These are phyloP conservation scores for Heliconius aoede DNA, from an alignment of 2,888 invertebrate species.

Conservation along the genomic window DNA sequence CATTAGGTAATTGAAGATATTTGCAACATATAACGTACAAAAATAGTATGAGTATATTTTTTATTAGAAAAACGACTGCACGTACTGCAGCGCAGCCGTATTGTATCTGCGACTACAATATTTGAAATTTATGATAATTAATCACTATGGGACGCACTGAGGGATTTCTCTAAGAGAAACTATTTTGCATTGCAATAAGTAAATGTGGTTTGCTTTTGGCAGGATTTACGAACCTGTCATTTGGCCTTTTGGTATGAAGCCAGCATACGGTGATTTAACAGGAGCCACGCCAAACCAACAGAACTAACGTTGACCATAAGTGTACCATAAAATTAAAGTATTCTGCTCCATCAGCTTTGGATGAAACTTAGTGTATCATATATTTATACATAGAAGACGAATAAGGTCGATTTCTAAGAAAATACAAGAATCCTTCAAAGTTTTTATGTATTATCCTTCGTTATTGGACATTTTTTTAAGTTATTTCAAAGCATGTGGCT, in stretches of 20 bases:
- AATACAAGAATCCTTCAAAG: no score
- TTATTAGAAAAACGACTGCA: background rate
- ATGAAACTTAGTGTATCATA: background rate
- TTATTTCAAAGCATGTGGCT: background rate
- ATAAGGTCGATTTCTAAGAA: no score
- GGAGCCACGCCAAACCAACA: slow-evolving; percentile 14
- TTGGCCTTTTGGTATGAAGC: slow-evolving; percentile 21
- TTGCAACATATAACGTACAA: background rate
- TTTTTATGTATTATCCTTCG: background rate
- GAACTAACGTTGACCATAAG: slow-evolving; percentile 7
- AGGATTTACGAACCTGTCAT: slow-evolving; percentile 18
- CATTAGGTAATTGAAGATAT: background rate
- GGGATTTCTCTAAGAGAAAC: background rate
- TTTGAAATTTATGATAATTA: background rate
- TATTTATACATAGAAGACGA: background rate
- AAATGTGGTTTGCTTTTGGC: slow-evolving; percentile 23
- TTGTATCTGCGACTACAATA: background rate
- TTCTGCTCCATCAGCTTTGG: background rate
- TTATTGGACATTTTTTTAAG: background rate
- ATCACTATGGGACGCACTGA: background rate
- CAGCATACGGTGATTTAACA: slow-evolving; percentile 17
- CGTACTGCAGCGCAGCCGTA: background rate
- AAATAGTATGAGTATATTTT: no score
- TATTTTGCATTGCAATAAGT: slow-evolving; percentile 4
- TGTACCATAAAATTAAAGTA: background rate